Percentiles rank a stretch among this genome's conserved stretches.
Evolutionary conservation across 2,888 invertebrate species (phyloP).

Genomic region (Ichneumon xanthorius): DNA sequence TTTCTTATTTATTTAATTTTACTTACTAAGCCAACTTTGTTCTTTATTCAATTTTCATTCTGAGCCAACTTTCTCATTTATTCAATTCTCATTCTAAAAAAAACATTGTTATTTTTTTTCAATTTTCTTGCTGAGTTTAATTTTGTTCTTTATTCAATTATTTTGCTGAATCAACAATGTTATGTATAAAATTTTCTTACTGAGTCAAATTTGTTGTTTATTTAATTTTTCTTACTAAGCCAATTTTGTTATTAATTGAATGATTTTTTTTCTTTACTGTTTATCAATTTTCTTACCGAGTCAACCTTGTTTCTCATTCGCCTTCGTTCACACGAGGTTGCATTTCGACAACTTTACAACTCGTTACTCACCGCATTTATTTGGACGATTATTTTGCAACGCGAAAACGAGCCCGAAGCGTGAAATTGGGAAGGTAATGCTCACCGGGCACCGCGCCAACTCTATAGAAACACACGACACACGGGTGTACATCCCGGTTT

Average conservation of each 20-base stretch:
- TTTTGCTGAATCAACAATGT: no score
- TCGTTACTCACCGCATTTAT: constrained; percentile 48
- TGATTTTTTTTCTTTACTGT: neutral
- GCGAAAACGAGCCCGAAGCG: constrained; percentile 61
- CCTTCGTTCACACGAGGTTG: neutral
- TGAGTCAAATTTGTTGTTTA: neutral
- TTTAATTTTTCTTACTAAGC: no score
- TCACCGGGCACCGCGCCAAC: constrained; percentile 19
- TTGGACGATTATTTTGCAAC: constrained; percentile 60
- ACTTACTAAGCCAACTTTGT: no score
- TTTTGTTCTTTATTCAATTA: no score
- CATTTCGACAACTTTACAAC: neutral
- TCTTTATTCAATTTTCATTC: neutral
- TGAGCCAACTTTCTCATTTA: neutral
- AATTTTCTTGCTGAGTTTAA: neutral
- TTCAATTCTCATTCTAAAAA: neutral
- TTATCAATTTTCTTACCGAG: neutral
- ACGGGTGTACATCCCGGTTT: constrained; percentile 41
- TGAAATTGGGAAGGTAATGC: constrained; percentile 64
- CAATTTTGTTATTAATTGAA: no score
- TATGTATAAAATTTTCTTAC: neutral
- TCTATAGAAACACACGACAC: constrained; percentile 1
- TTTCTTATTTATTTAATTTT: no score
- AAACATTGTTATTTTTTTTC: neutral
- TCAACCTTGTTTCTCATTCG: neutral